Conservation (phyloP, 2,888 invertebrate species). For the Ramazzottius varieornatus region DNA sequence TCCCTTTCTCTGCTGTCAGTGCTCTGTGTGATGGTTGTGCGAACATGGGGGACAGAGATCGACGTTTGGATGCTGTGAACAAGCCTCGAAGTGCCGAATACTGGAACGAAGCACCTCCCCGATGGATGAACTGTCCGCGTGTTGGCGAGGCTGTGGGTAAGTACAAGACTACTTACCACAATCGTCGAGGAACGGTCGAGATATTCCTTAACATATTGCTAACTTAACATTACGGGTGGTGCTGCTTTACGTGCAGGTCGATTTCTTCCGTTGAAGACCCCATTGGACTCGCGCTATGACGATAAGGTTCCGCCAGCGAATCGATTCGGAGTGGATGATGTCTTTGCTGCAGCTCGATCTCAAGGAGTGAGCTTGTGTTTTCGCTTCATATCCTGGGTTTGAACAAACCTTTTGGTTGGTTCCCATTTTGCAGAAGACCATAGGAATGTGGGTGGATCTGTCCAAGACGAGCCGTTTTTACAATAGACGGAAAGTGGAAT, state of each 20-base stretch:
- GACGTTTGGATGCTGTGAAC: neutral
- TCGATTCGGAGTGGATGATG: slow-evolving; percentile 21
- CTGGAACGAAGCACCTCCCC: slow-evolving; percentile 16
- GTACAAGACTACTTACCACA: no score
- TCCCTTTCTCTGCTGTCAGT: no score
- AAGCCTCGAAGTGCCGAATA: neutral
- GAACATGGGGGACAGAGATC: neutral
- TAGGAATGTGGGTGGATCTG: slow-evolving; percentile 85
- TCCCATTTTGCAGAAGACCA: slow-evolving; percentile 35
- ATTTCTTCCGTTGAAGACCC: slow-evolving; percentile 29
- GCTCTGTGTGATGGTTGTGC: no score
- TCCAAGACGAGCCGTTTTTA: slow-evolving; percentile 87
- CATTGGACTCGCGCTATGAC: slow-evolving; percentile 24
- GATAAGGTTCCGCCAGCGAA: slow-evolving; percentile 23
- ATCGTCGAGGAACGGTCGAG: no score
- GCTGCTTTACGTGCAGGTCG: no score
- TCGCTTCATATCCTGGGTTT: slow-evolving; percentile 11
- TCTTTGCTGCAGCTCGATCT: slow-evolving; percentile 20
- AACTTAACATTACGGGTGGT: no score
- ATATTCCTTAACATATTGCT: no score
- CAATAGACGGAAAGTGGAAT: slow-evolving; percentile 47
- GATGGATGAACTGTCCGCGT: slow-evolving; percentile 28
- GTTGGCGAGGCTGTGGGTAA: slow-evolving; percentile 22
- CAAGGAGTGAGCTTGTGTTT: slow-evolving; percentile 16
- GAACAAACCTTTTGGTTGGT: neutral